phyloP scores from a whole-genome alignment of 2,888 invertebrate genomes.

The Stegana nigrithorax region DNA sequence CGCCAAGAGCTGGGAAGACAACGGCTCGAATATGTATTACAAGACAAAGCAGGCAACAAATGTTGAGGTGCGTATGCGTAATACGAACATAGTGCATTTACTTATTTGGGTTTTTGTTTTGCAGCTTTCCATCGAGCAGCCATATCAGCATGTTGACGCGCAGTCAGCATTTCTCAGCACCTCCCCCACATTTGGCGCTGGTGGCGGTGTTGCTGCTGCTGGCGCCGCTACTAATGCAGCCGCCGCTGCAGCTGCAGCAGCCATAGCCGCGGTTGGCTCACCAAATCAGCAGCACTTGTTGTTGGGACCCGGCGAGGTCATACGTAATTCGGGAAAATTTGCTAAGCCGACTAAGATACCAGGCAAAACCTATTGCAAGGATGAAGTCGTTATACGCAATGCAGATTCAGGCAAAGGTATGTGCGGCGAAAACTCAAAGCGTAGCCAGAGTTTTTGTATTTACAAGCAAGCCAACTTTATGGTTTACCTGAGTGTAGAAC shows the following conservation, averaged over 20 bases:
- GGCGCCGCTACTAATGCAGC: conserved; percentile 48
- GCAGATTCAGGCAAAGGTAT: conserved; percentile 96
- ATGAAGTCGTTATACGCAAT: conserved; percentile 94
- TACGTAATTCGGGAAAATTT: conserved; percentile 90
- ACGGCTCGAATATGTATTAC: conserved; percentile 88
- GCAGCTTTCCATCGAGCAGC: conserved; percentile 49
- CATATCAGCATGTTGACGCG: conserved; percentile 49
- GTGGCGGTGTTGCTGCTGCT: conserved; percentile 51
- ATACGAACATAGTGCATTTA: neutral
- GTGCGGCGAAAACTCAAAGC: neutral
- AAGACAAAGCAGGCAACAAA: conserved; percentile 75
- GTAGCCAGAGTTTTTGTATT: no score
- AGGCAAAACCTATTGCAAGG: conserved; percentile 93
- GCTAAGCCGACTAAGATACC: conserved; percentile 89
- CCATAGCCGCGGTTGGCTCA: conserved; percentile 62
- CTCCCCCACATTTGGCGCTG: conserved; percentile 70
- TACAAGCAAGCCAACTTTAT: neutral
- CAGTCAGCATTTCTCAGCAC: conserved; percentile 69
- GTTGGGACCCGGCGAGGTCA: conserved; percentile 84
- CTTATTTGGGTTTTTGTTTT: conserved; percentile 19
- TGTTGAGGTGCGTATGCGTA: conserved; percentile 68
- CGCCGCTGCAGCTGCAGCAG: conserved; percentile 57
- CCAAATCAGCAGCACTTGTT: conserved; percentile 69
- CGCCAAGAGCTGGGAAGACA: conserved; percentile 91
- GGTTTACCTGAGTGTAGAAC: neutral